These are phyloP conservation scores for Spilarctia lutea DNA, from an alignment of 2,888 invertebrate genomes.

Conservation along the genomic window DNA sequence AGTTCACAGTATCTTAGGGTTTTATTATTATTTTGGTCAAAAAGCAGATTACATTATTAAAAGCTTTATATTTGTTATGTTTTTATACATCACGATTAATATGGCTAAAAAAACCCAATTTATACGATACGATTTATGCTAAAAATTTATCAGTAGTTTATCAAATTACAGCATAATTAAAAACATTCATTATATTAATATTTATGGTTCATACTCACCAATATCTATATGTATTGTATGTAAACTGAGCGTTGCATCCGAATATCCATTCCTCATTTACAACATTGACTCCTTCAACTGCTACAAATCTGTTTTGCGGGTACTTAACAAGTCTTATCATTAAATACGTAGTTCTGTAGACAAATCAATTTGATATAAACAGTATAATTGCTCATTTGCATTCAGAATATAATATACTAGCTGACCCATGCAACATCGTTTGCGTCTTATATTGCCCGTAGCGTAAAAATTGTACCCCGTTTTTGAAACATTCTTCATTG, in stretches of 20 bases:
- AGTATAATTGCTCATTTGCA: background rate
- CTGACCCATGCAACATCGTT: too few relatives aligned
- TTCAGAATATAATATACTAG: background rate
- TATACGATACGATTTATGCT: background rate
- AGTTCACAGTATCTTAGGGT: too few relatives aligned
- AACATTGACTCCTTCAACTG: conserved; percentile 89
- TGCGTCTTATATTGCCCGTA: too few relatives aligned
- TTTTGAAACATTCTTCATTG: too few relatives aligned
- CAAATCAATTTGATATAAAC: conserved; percentile 14
- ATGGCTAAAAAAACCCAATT: background rate
- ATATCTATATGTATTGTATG: conserved; percentile 84
- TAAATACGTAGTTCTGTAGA: conserved; percentile 83
- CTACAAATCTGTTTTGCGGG: conserved; percentile 86
- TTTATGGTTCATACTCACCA: conserved; percentile 82
- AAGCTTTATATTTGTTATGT: too few relatives aligned
- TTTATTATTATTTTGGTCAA: too few relatives aligned
- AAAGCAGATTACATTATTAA: too few relatives aligned
- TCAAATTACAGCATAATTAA: background rate
- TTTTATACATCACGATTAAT: background rate
- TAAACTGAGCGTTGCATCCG: conserved; percentile 89
- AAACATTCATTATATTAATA: background rate
- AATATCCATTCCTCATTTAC: conserved; percentile 92
- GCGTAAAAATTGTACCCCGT: too few relatives aligned
- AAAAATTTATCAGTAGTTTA: background rate
- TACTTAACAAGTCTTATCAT: conserved; percentile 88